Conservation (phyloP, 2,888 invertebrate genomes). For the Drosophila kuntzei region DNA sequence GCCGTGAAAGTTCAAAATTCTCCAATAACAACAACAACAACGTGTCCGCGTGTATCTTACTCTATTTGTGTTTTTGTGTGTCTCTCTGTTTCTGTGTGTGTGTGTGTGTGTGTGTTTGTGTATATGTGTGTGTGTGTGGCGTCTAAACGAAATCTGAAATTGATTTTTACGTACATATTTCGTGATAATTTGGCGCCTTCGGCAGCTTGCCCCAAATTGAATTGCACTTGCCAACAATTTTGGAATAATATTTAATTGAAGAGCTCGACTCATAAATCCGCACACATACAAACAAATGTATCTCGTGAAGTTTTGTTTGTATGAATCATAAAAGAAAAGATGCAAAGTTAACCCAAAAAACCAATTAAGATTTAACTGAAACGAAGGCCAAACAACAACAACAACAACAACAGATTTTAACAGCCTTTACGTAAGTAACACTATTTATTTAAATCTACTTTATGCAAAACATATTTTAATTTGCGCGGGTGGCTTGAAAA, state of each 20-base stretch:
- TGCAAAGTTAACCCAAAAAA: neutral
- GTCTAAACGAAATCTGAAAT: conserved; percentile 23
- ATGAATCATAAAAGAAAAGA: conserved; percentile 14
- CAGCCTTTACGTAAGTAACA: conserved; percentile 15
- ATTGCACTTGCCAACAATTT: conserved; percentile 45
- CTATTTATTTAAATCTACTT: neutral
- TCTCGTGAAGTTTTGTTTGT: neutral
- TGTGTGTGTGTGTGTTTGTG: conserved; percentile 1
- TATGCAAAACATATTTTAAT: neutral
- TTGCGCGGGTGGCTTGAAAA: conserved; percentile 4
- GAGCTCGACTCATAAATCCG: conserved; percentile 13
- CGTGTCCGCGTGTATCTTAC: conserved; percentile 24
- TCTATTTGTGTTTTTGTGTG: conserved; percentile 3
- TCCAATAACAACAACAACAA: conserved; percentile 35
- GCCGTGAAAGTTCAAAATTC: conserved; percentile 55
- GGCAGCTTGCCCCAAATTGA: conserved; percentile 44
- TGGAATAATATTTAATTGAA: conserved; percentile 38
- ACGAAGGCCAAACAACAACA: conserved; percentile 1
- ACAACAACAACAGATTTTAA: neutral
- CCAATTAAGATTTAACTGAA: conserved; percentile 6
- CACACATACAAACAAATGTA: neutral
- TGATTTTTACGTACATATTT: conserved; percentile 22
- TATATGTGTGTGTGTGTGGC: conserved; percentile 12
- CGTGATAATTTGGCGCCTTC: conserved; percentile 29
- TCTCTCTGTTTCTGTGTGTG: conserved; percentile 1